Conservation (phyloP, 2,113 vertebrate genomes). For the Myrmecobius fasciatus region DNA sequence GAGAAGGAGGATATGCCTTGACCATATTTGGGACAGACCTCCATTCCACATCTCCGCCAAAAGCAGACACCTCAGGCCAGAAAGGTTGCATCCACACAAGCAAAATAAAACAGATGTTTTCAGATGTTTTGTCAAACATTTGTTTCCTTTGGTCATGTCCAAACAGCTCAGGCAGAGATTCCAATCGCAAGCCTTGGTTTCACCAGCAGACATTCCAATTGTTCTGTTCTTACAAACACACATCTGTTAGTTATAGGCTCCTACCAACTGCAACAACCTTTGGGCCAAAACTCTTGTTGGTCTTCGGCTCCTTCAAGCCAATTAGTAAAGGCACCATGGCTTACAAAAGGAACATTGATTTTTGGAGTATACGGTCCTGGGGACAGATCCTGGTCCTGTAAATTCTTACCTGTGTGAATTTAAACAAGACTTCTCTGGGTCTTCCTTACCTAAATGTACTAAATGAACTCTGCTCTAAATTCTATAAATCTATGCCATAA, state of each 20-base stretch:
- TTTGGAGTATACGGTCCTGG: background rate
- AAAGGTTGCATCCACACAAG: constrained; percentile 22
- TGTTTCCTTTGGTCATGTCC: constrained; percentile 63
- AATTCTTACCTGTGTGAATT: background rate
- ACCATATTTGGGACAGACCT: background rate
- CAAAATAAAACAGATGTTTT: constrained; percentile 55
- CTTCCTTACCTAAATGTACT: background rate
- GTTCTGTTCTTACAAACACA: constrained; percentile 25
- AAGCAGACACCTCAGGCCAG: constrained; percentile 59
- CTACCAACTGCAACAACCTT: constrained; percentile 4
- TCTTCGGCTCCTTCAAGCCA: constrained; percentile 6
- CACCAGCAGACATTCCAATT: constrained; percentile 9
- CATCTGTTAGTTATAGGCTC: constrained; percentile 25
- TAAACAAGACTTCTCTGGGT: background rate
- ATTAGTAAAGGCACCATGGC: background rate
- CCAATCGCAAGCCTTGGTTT: constrained; percentile 49
- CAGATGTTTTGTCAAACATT: constrained; percentile 64
- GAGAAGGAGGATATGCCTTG: background rate
- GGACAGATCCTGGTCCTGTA: background rate
- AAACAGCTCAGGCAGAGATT: constrained; percentile 19
- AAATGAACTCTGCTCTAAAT: background rate
- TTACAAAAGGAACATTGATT: background rate
- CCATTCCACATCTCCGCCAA: constrained; percentile 25
- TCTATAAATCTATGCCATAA: background rate
- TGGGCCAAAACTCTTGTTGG: background rate